A percentile compares a stretch with the other conserved stretches of the same genome.
Evolutionary conservation across 2,113 vertebrate species (phyloP).

Genomic region (Helogale parvula): DNA sequence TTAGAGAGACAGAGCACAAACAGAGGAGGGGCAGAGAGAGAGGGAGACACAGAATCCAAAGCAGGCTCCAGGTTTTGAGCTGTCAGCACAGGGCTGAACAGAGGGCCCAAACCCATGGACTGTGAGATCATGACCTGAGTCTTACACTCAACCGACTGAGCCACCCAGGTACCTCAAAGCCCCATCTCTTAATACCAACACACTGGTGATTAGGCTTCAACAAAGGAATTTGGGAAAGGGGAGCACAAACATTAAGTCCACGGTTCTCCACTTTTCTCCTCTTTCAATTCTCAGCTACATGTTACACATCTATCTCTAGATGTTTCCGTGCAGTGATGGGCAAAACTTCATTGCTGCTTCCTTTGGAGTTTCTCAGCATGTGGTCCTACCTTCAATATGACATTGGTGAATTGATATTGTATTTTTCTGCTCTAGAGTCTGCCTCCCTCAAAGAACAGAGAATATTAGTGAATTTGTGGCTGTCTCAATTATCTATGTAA

Average conservation of each 20-base stretch:
- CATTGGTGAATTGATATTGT: no score
- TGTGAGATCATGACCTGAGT: no score
- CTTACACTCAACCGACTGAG: no score
- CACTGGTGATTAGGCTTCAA: not conserved
- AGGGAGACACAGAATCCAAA: no score
- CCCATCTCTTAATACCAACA: not conserved
- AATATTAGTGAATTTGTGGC: not conserved
- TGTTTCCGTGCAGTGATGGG: not conserved
- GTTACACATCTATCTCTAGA: not conserved
- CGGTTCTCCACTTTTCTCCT: not conserved
- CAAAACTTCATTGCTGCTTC: not conserved
- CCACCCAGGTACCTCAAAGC: not conserved
- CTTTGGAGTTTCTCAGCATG: not conserved
- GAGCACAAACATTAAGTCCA: not conserved
- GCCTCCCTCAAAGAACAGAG: not conserved
- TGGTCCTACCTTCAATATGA: not conserved
- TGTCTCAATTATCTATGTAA: not conserved
- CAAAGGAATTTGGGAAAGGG: not conserved
- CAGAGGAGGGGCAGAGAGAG: no score
- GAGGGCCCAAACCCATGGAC: no score
- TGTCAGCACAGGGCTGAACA: no score
- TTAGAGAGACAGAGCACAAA: no score
- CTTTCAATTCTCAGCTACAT: not conserved
- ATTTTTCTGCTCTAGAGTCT: not conserved
- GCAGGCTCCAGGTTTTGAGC: no score